phyloP scores from a whole-genome alignment of 2,888 invertebrate species.

The Linyphia triangularis region DNA sequence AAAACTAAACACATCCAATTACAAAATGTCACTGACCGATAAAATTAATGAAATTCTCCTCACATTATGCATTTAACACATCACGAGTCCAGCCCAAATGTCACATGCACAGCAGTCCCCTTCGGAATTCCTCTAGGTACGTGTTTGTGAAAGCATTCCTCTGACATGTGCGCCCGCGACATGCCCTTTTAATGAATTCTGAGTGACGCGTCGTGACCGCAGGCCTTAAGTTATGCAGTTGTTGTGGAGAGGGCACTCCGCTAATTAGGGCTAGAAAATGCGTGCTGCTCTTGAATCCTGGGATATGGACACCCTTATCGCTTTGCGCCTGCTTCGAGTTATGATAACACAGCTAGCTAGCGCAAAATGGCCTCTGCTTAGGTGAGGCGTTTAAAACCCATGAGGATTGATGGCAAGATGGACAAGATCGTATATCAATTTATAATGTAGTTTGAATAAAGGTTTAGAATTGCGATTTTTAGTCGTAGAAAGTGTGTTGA shows the following conservation, averaged over 20 bases:
- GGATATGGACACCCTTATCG: neutral
- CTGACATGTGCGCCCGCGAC: neutral
- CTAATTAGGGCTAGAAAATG: slow-evolving; percentile 35
- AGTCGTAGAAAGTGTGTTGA: no score
- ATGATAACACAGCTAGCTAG: no score
- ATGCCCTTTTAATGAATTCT: slow-evolving; percentile 46
- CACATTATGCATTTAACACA: slow-evolving; percentile 19
- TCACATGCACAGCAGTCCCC: neutral
- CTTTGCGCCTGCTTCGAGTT: neutral
- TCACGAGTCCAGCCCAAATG: slow-evolving; percentile 5
- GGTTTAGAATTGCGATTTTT: no score
- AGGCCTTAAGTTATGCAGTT: slow-evolving; percentile 10
- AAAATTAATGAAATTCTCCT: slow-evolving; percentile 13
- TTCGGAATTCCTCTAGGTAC: neutral
- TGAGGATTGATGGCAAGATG: no score
- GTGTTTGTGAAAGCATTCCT: slow-evolving; percentile 18
- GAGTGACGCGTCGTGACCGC: slow-evolving; percentile 8
- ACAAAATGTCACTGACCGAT: neutral
- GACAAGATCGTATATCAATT: no score
- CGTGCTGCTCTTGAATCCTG: neutral
- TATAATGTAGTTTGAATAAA: no score
- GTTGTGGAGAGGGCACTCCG: slow-evolving; percentile 24
- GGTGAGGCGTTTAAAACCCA: no score
- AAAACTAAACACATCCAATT: neutral
- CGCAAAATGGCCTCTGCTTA: no score